phyloP scores from a whole-genome alignment of 2,113 vertebrate genomes.

The Narcine bancroftii region DNA sequence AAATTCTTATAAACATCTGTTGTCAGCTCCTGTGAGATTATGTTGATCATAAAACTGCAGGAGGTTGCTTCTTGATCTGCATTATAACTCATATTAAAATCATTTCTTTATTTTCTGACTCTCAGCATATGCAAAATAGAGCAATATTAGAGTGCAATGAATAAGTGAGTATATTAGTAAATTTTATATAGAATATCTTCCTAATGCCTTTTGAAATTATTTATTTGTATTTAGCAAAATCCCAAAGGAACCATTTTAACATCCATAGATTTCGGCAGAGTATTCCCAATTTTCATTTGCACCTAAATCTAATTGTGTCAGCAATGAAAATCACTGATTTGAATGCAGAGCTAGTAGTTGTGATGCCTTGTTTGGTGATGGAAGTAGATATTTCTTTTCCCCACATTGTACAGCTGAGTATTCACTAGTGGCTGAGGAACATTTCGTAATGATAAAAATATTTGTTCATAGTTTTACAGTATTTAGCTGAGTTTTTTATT shows the following conservation, averaged over 20 bases:
- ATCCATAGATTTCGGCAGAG: not conserved
- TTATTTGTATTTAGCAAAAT: not conserved
- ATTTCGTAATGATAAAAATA: not conserved
- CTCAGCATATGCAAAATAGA: not conserved
- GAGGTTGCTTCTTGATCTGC: not conserved
- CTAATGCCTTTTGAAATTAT: not conserved
- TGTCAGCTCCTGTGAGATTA: not conserved
- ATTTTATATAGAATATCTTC: not conserved
- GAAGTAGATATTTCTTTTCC: not conserved
- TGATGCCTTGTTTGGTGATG: not conserved
- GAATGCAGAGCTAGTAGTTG: not conserved
- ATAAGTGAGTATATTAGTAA: not conserved
- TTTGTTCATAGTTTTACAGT: not conserved
- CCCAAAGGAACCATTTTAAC: no score
- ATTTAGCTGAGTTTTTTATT: not conserved
- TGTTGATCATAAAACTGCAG: not conserved
- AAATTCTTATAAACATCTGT: slow-evolving; percentile 11
- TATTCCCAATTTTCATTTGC: not conserved
- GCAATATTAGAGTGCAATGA: not conserved
- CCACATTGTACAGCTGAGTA: not conserved
- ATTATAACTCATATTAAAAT: not conserved
- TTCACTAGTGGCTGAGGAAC: not conserved
- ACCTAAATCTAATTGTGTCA: not conserved
- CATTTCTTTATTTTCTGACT: not conserved
- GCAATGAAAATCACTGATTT: not conserved